phyloP scores from a whole-genome alignment of 2,797 vertebrate genomes.

The Xerus rutilus region DNA sequence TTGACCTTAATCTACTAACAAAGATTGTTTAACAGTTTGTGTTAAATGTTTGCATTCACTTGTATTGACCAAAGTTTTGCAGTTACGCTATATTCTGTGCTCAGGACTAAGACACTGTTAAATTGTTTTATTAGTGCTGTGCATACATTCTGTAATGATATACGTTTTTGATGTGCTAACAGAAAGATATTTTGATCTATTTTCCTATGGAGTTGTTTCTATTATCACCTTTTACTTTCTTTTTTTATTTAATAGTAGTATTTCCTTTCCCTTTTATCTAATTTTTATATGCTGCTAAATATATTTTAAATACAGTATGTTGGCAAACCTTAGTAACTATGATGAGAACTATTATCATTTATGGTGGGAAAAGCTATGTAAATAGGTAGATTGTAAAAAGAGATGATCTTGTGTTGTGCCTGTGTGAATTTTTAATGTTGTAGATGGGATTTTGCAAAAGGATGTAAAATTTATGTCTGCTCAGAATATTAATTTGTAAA shows the following conservation, averaged over 20 bases:
- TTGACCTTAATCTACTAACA: slow-evolving; percentile 78
- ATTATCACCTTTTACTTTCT: slow-evolving; percentile 85
- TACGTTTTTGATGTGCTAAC: slow-evolving; percentile 82
- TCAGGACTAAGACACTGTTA: slow-evolving; percentile 86
- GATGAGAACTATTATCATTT: slow-evolving; percentile 84
- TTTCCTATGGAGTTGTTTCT: slow-evolving; percentile 88
- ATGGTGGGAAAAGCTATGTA: slow-evolving; percentile 88
- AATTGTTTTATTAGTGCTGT: slow-evolving; percentile 84
- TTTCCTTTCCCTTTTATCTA: slow-evolving; percentile 87
- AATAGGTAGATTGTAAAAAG: slow-evolving; percentile 89
- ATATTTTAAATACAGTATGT: slow-evolving; percentile 88
- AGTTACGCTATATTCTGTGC: slow-evolving; percentile 85
- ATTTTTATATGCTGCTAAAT: slow-evolving; percentile 92
- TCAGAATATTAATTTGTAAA: slow-evolving; percentile 91
- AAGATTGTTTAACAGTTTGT: slow-evolving; percentile 79
- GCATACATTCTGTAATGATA: slow-evolving; percentile 83
- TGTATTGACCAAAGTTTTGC: slow-evolving; percentile 89
- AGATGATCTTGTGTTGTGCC: slow-evolving; percentile 89
- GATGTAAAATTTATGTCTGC: slow-evolving; percentile 88
- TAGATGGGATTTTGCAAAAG: slow-evolving; percentile 86
- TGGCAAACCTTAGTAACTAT: slow-evolving; percentile 86
- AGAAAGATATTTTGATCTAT: slow-evolving; percentile 86
- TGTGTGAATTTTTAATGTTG: slow-evolving; percentile 88
- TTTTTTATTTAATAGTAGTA: slow-evolving; percentile 84
- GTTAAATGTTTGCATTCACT: slow-evolving; percentile 82